Evolutionary conservation across 2,113 vertebrate species (phyloP).

Genomic region (Zootoca vivipara): DNA sequence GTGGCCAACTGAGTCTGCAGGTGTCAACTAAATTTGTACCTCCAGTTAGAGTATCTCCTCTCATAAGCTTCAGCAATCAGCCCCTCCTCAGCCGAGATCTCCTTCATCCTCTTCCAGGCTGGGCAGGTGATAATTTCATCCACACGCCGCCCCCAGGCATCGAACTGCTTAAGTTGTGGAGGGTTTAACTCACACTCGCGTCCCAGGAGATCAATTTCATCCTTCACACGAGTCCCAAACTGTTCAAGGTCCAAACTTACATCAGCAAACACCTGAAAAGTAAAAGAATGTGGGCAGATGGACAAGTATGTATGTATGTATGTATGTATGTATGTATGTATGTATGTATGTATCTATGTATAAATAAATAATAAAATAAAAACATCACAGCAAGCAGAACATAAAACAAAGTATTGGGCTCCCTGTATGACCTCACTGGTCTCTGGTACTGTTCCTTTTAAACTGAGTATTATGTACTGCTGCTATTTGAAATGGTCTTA

Average conservation of each 20-base stretch:
- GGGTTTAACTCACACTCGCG: constrained; percentile 80
- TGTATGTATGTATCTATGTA: too few species aligned
- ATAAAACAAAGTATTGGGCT: too few species aligned
- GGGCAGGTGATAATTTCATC: constrained; percentile 80
- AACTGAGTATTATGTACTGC: too few species aligned
- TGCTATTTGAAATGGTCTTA: too few species aligned
- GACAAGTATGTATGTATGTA: too few species aligned
- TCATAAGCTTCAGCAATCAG: constrained; percentile 82
- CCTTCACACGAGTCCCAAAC: constrained; percentile 78
- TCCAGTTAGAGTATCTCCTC: constrained; percentile 78
- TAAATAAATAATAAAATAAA: too few species aligned
- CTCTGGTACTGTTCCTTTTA: too few species aligned
- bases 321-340: too few species aligned
- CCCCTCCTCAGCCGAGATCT: constrained; percentile 79
- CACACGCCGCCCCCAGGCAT: constrained; percentile 76
- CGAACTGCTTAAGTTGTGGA: constrained; percentile 75
- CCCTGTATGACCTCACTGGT: too few species aligned
- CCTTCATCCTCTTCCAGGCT: constrained; percentile 82
- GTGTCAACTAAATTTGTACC: constrained; percentile 57
- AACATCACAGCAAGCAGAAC: too few species aligned
- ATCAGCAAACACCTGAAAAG: constrained; percentile 62
- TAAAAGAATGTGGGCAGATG: neutral
- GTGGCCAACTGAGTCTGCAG: neutral
- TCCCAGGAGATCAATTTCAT: constrained; percentile 72
- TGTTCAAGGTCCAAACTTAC: constrained; percentile 68